Percentiles rank a stretch among this genome's conserved stretches.
These are phyloP conservation scores for Auanema sp. DNA, from an alignment of 2,888 invertebrate genomes.

Conservation along the genomic window DNA sequence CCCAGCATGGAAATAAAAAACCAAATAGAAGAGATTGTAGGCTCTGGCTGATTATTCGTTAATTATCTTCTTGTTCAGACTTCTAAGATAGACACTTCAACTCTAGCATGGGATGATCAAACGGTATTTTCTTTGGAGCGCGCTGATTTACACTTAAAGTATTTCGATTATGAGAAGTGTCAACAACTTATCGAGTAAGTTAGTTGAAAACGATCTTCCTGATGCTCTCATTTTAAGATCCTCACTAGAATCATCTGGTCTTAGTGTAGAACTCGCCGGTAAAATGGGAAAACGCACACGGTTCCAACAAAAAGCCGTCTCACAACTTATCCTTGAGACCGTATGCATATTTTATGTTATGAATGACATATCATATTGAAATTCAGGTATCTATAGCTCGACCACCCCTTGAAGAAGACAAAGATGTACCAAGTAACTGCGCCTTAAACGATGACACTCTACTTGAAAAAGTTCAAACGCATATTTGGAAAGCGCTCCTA, in stretches of 20 bases:
- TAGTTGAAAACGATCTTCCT: background rate
- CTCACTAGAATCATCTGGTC: conserved; percentile 20
- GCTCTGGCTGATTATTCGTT: background rate
- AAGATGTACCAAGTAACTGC: conserved; percentile 68
- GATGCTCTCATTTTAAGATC: conserved; percentile 10
- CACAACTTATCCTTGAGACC: conserved; percentile 73
- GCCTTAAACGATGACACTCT: conserved; percentile 83
- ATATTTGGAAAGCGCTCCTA: conserved; percentile 68
- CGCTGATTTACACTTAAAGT: conserved; percentile 18
- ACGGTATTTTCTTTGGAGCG: conserved; percentile 23
- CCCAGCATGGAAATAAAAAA: conserved; percentile 22
- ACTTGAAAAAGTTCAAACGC: conserved; percentile 76
- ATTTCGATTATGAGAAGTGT: conserved; percentile 23
- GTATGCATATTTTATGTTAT: conserved; percentile 7
- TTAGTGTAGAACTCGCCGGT: conserved; percentile 66
- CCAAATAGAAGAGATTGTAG: conserved; percentile 19
- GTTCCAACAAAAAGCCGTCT: conserved; percentile 79
- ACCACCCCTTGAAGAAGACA: conserved; percentile 29
- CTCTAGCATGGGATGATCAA: background rate
- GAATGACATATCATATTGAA: background rate
- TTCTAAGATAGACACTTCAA: background rate
- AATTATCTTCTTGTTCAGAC: conserved; percentile 2
- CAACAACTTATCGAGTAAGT: conserved; percentile 19
- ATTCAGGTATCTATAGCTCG: conserved; percentile 1
- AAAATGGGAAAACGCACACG: conserved; percentile 86